phyloP scores from a whole-genome alignment of 2,888 invertebrate genomes.

The Muschampia plurimacula region DNA sequence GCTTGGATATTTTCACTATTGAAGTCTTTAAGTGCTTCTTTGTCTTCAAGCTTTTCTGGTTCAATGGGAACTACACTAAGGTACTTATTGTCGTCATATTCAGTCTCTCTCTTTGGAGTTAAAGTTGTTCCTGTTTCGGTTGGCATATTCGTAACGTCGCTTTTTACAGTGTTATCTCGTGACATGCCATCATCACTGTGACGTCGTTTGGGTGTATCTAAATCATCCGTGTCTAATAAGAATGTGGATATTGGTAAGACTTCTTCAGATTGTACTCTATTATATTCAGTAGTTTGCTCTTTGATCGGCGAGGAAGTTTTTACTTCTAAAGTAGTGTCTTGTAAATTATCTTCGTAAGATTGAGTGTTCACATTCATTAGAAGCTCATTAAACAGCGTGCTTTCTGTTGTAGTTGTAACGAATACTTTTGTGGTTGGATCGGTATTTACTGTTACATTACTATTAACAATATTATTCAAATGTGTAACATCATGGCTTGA shows the following conservation, averaged over 20 bases:
- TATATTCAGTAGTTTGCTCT: constrained; percentile 41
- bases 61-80: constrained; percentile 75
- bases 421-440: constrained; percentile 39
- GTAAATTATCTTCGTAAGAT: constrained; percentile 48
- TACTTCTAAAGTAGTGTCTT: constrained; percentile 42
- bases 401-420: constrained; percentile 43
- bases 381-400: constrained; percentile 53
- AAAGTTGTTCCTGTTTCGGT: constrained; percentile 28
- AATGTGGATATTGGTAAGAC: constrained; percentile 66
- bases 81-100: constrained; percentile 55
- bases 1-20: constrained; percentile 68
- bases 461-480: constrained; percentile 24
- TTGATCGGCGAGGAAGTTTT: constrained; percentile 36
- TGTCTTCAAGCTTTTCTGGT: constrained; percentile 56
- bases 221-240: constrained; percentile 75
- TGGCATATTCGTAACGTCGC: constrained; percentile 45
- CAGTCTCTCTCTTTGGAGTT: constrained; percentile 41
- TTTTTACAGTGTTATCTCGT: constrained; percentile 45
- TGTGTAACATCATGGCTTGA: constrained; percentile 38
- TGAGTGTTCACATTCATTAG: constrained; percentile 49
- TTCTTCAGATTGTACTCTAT: constrained; percentile 46
- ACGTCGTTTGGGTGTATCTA: constrained; percentile 56
- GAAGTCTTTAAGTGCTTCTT: constrained; percentile 57
- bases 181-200: constrained; percentile 29
- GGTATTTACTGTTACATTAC: neutral